Conservation (phyloP, 2,888 invertebrate species). For the Ormia ochracea region DNA sequence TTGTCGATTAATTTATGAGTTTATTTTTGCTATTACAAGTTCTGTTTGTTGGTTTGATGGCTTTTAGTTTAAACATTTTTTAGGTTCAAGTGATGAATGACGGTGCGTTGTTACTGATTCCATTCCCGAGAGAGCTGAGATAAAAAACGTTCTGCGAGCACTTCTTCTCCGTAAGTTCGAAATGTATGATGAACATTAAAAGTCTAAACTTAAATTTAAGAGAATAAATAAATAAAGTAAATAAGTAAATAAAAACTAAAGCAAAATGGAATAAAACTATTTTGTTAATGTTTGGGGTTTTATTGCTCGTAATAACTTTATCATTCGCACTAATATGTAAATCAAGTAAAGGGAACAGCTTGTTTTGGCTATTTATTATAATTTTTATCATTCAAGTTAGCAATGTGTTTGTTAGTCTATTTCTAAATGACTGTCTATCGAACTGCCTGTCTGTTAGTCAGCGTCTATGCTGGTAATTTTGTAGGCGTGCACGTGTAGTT, state of each 20-base stretch:
- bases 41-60: conserved; percentile 3
- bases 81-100: conserved; percentile 50
- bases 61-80: conserved; percentile 4
- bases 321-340: conserved; percentile 31
- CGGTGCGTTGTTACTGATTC: conserved; percentile 35
- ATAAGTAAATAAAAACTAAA: too few species aligned
- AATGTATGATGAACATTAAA: conserved; percentile 48
- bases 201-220: not conserved
- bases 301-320: conserved; percentile 45
- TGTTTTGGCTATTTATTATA: conserved; percentile 32
- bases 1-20: conserved; percentile 58
- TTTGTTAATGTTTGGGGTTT: conserved; percentile 27
- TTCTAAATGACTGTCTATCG: not conserved
- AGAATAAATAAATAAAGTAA: too few species aligned
- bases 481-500: conserved; percentile 49
- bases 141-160: conserved; percentile 10
- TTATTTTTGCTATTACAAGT: not conserved
- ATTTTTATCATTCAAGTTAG: not conserved
- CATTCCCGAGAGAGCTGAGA: conserved; percentile 32
- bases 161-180: conserved; percentile 3
- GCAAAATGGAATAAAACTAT: not conserved
- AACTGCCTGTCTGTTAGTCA: not conserved
- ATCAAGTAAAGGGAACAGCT: conserved; percentile 14
- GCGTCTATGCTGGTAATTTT: not conserved
- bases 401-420: not conserved